phyloP scores from a whole-genome alignment of 2,797 vertebrate genomes.

The Gymnothorax javanicus region DNA sequence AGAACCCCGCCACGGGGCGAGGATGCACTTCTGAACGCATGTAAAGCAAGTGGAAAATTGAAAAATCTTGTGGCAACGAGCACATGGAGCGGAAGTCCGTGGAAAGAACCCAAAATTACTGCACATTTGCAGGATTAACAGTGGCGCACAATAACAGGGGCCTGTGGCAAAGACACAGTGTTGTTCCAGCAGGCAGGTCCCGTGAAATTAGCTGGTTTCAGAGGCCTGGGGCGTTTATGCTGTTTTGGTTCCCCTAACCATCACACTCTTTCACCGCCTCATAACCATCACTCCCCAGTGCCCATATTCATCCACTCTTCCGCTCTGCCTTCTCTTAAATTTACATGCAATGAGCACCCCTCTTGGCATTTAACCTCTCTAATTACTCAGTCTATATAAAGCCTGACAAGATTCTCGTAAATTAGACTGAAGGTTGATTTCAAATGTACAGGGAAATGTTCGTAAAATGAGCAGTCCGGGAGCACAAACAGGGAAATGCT shows the following conservation, averaged over 20 bases:
- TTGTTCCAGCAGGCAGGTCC: conserved; percentile 3
- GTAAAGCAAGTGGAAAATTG: conserved; percentile 10
- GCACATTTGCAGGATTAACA: conserved; percentile 1
- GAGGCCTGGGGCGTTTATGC: background rate
- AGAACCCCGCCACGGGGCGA: background rate
- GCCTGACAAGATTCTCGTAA: background rate
- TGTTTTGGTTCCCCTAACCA: background rate
- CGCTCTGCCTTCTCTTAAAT: background rate
- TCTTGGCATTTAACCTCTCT: background rate
- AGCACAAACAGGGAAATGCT: background rate
- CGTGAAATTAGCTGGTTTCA: conserved; percentile 1
- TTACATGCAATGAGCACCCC: background rate
- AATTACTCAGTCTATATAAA: background rate
- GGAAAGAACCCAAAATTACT: conserved; percentile 7
- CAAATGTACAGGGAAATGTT: background rate
- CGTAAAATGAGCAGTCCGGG: background rate
- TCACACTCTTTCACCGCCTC: background rate
- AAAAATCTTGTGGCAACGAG: background rate
- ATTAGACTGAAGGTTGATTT: background rate
- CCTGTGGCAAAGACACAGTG: conserved; percentile 2
- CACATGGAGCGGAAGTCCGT: background rate
- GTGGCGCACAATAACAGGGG: background rate
- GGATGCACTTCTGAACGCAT: background rate
- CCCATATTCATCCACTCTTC: background rate
- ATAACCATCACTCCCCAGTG: background rate